phyloP scores from a whole-genome alignment of 2,888 invertebrate genomes.

The Altica lythri region DNA sequence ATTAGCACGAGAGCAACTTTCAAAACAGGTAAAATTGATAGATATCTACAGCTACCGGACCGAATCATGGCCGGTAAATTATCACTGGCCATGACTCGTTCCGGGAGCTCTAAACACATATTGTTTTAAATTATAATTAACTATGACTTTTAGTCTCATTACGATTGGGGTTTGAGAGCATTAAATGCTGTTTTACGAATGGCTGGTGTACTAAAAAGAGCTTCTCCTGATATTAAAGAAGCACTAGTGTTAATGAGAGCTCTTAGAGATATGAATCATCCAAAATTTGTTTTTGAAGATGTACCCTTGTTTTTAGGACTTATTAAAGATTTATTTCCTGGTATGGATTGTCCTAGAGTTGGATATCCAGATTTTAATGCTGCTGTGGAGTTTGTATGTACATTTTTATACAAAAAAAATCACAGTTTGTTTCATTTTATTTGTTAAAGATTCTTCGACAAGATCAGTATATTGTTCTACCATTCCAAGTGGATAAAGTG shows the following conservation, averaged over 20 bases:
- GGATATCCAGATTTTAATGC: constrained; percentile 86
- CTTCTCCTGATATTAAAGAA: constrained; percentile 79
- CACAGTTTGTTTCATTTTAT: neutral
- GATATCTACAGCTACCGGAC: no score
- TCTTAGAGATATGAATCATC: constrained; percentile 89
- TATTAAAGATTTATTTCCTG: constrained; percentile 88
- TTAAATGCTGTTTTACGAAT: constrained; percentile 89
- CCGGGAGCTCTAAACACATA: no score
- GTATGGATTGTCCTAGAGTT: constrained; percentile 85
- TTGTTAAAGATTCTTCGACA: constrained; percentile 60
- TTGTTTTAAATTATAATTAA: neutral
- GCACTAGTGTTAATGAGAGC: constrained; percentile 90
- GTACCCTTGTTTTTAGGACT: constrained; percentile 87
- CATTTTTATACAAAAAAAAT: neutral
- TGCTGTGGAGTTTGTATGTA: constrained; percentile 65
- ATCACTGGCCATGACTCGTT: no score
- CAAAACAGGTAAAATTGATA: constrained; percentile 78
- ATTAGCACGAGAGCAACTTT: constrained; percentile 83
- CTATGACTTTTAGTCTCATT: constrained; percentile 65
- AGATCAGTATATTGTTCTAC: constrained; percentile 70
- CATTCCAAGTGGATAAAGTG: constrained; percentile 70
- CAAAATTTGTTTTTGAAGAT: constrained; percentile 92
- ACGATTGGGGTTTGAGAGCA: constrained; percentile 91
- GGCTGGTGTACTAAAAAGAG: constrained; percentile 86
- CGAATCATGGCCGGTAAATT: no score